Evolutionary conservation across 2,797 vertebrate genomes (phyloP), one percentile per base, ranked within the genome.

Genomic region (Balearica regulorum): DNA sequence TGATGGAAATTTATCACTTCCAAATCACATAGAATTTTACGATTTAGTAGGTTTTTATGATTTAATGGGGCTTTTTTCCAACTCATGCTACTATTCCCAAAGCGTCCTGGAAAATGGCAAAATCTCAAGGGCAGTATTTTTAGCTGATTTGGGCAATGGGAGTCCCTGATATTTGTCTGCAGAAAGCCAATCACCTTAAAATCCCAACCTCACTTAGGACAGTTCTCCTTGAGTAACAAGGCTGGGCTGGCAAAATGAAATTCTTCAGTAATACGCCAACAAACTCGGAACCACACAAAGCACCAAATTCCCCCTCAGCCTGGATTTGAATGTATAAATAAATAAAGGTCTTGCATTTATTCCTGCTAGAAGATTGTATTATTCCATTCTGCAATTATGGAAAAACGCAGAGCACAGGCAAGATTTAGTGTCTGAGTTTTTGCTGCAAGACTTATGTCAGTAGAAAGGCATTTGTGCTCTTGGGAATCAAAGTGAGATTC

Each of bases 401-500:
- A 83, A 96, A 91, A 96, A 93, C 21, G 58, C 79, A 89, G 55
- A 68, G 92, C 46, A 69, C 48, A 54, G 6, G 81, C 44, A 89
- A 76, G 94, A 95, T 89, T 89, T 77, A 82, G 78, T 37, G 85
- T 91, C 66, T 85, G 44, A 37, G 49, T 19, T 87, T 84, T 94
- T 89, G 71, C 90, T 54, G 88, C 86, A 54, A 88, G 91, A 78
- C 94, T 93, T 72, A 39, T 95, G 92, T 90, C 92, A 94, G 94
- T 75, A 37, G 92, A 90, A 84, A 96, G 86, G 90, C 95, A 35
- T 89, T 96, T 87, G 82, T 89, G 89, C 96, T 97, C 77, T 70
- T 77, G 88, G 92, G 92, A 86, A 96, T 80, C 91, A 78, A 89
- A 89, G 95, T 77, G 75, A 83, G 91, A 95, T 83, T 96, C 95